A percentile compares a stretch with the other conserved stretches of the same genome.
phyloP scores from a whole-genome alignment of 2,113 vertebrate genomes.

The Pristiophorus japonicus region DNA sequence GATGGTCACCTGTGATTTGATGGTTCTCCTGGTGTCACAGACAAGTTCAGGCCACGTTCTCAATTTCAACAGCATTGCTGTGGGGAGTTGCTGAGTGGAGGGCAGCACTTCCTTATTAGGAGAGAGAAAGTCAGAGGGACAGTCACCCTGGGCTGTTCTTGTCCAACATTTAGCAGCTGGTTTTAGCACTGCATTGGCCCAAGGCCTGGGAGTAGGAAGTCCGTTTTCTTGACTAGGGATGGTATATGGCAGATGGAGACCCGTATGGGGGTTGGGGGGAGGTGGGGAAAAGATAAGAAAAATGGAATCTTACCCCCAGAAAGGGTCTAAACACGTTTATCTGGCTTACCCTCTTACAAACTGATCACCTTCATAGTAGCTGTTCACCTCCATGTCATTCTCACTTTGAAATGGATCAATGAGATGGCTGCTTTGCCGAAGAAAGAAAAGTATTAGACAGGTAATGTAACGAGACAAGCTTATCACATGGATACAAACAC shows the following conservation, averaged over 20 bases:
- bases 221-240: background rate
- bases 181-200: too few species aligned
- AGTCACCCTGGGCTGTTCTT: too few species aligned
- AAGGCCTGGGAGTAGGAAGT: too few species aligned
- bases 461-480: background rate
- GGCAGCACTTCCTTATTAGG: background rate
- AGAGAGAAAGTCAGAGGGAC: too few species aligned
- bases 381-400: background rate
- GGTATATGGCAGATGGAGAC: background rate
- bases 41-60: background rate
- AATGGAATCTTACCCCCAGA: background rate
- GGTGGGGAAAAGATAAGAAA: background rate
- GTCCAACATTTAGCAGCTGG: too few species aligned
- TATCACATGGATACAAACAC: background rate
- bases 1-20: background rate
- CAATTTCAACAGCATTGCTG: background rate
- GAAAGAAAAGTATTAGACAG: background rate
- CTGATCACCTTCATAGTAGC: background rate
- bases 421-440: background rate
- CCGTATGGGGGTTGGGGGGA: background rate
- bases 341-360: conserved; percentile 19
- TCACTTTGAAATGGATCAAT: background rate
- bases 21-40: background rate
- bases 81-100: background rate
- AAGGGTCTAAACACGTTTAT: background rate